Percentiles rank a stretch among this genome's conserved stretches.
These are phyloP conservation scores for Apomyelois bistriatella DNA, from an alignment of 2,888 invertebrate genomes.

Conservation along the genomic window DNA sequence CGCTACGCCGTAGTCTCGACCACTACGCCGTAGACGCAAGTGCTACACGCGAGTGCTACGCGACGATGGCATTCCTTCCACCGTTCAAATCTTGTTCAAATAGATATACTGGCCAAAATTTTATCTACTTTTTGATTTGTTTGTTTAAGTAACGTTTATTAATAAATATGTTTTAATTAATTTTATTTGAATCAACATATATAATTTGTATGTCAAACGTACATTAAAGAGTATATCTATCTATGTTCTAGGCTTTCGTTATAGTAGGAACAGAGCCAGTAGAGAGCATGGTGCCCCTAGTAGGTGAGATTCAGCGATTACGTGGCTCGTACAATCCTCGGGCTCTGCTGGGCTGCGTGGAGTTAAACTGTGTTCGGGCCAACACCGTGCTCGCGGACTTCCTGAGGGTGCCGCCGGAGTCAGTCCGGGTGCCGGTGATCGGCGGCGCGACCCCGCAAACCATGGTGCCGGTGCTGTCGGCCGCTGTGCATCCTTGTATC, in stretches of 20 bases:
- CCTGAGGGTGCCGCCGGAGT: conserved; percentile 78
- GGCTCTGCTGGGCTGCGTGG: conserved; percentile 82
- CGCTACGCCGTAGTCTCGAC: not conserved
- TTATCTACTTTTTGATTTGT: too few relatives aligned
- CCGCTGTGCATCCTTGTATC: conserved; percentile 77
- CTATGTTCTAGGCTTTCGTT: conserved; percentile 52
- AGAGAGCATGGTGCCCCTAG: conserved; percentile 86
- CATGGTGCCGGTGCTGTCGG: conserved; percentile 85
- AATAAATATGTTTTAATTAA: too few relatives aligned
- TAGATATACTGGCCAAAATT: too few relatives aligned
- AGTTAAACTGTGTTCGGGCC: conserved; percentile 84
- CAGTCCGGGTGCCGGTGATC: conserved; percentile 82
- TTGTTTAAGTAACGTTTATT: too few relatives aligned
- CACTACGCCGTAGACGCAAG: not conserved
- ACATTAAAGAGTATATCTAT: too few relatives aligned
- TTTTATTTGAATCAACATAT: too few relatives aligned
- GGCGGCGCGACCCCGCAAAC: conserved; percentile 86
- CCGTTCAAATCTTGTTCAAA: too few relatives aligned
- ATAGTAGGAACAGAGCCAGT: conserved; percentile 77
- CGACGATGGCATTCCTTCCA: too few relatives aligned
- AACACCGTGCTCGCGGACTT: conserved; percentile 85
- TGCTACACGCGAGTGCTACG: too few relatives aligned
- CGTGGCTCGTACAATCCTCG: conserved; percentile 59
- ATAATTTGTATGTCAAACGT: too few relatives aligned
- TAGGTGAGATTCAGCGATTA: conserved; percentile 83